Evolutionary conservation across 2,113 vertebrate species (phyloP), one percentile per base, ranked within the genome.

Genomic region (Damaliscus lunatus): DNA sequence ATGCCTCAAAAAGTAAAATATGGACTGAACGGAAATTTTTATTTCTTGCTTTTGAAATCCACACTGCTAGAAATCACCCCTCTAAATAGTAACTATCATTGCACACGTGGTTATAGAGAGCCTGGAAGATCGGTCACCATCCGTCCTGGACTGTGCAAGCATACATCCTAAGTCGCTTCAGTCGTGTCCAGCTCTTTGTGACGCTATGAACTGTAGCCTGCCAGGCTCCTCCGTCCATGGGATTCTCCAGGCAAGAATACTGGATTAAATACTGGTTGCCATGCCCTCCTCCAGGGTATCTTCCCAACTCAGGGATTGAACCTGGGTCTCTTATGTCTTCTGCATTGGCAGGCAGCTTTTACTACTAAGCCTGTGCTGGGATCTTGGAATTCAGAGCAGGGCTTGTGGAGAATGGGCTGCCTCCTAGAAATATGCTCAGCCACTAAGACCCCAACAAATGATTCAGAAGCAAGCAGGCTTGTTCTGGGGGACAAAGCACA

Each of bases 101-200:
- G 36, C 1, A 13, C 36, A 4, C 0, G 3, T 17, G 19, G 21
- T 3, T 33, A 27, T 4, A 5, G 67, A 88, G 13, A 12, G 3
- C 12, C 31, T n/a, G 46, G 33, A 64, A 80, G 77, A 13, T 4
- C 0, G 16, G 53, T 7, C 15, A 43, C 12, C 15, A 3, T 15
- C 5, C 33, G 9, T 40, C 12, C 46, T 16, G 14, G 60, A 62
- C 60, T 62, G 5, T 0, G 62, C 0, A 2, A n/a, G 62, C 7
- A 0, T 9, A 16, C 33, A 12, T 71, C 67, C 67, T 71, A 36
- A 71, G n/a, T 23, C 2, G 6, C 67, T 71, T 71, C 67, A 71
- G 67, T 71, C 5, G 4, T 40, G 67, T 71, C n/a, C 67, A 71
- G 36, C n/a, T 71, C n/a, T 71, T 71, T 71, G n/a, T 71, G 19